These are phyloP conservation scores for Cepaea nemoralis DNA, from an alignment of 1,140 invertebrate genomes.

Conservation along the genomic window DNA sequence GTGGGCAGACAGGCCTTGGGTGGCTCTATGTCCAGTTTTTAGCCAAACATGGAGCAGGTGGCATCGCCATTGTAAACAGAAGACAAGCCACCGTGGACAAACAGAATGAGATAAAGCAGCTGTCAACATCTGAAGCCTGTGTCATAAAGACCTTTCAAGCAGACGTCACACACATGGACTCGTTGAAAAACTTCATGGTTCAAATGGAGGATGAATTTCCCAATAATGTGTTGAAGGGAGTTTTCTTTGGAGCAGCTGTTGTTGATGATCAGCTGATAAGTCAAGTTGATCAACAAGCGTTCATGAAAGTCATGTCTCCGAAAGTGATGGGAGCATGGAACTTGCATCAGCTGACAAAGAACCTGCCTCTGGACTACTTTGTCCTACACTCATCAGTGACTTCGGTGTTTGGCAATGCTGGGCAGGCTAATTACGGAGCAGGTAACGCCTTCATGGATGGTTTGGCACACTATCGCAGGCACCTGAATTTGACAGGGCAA, in stretches of 20 bases:
- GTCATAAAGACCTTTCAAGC: conserved; percentile 43
- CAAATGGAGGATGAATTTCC: conserved; percentile 34
- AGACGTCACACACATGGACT: conserved; percentile 47
- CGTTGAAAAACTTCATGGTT: conserved; percentile 37
- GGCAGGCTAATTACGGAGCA: conserved; percentile 56
- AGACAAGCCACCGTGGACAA: conserved; percentile 38
- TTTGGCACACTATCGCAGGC: conserved; percentile 50
- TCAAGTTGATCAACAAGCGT: conserved; percentile 47
- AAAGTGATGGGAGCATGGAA: conserved; percentile 63
- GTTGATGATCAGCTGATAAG: conserved; percentile 49
- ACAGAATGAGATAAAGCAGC: conserved; percentile 40
- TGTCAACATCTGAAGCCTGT: conserved; percentile 40
- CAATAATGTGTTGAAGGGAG: conserved; percentile 46
- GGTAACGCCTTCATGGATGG: conserved; percentile 57
- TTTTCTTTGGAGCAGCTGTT: conserved; percentile 60
- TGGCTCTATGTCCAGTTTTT: conserved; percentile 56
- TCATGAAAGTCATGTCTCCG: conserved; percentile 49
- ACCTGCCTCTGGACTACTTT: conserved; percentile 54
- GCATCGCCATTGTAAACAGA: conserved; percentile 51
- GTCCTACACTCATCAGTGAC: conserved; percentile 57
- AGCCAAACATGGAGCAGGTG: conserved; percentile 53
- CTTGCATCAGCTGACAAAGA: conserved; percentile 51
- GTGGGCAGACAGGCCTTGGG: conserved; percentile 61
- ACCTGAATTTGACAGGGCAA: conserved; percentile 46
- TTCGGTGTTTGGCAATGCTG: conserved; percentile 52